A percentile compares a stretch with the other conserved stretches of the same genome.
Evolutionary conservation across 2,888 invertebrate species (phyloP).

Genomic region (Volucella inflata): DNA sequence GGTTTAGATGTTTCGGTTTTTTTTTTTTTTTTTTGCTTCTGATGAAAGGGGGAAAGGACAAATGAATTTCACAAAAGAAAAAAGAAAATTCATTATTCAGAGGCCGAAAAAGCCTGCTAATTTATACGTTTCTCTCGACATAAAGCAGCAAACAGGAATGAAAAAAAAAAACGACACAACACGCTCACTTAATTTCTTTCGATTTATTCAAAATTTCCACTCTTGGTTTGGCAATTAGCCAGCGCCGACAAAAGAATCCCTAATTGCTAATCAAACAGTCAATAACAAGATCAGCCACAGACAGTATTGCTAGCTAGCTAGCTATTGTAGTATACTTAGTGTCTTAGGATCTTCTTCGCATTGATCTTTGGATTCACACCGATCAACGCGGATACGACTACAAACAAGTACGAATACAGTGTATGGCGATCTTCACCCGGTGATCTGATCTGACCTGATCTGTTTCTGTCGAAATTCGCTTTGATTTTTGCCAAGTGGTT

Average conservation of each 20-base stretch:
- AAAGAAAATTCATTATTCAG: conserved; percentile 34
- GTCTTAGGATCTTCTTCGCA: no score
- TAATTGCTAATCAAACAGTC: conserved; percentile 55
- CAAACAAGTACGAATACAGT: no score
- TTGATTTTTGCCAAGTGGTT: no score
- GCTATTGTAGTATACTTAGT: no score
- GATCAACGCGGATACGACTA: no score
- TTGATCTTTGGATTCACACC: no score
- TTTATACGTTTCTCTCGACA: conserved; percentile 14
- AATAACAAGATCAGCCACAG: conserved; percentile 4
- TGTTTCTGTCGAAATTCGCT: no score
- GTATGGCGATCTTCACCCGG: no score
- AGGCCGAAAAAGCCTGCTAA: conserved; percentile 5
- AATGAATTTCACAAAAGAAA: conserved; percentile 1
- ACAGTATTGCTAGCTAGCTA: not conserved
- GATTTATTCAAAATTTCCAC: conserved; percentile 44
- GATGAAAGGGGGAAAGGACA: not conserved
- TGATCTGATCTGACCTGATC: no score
- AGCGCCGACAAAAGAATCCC: conserved; percentile 11
- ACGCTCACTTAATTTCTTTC: conserved; percentile 23
- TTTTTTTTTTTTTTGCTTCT: not conserved
- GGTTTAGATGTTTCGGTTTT: not conserved
- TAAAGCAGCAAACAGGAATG: not conserved
- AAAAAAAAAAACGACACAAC: conserved; percentile 23
- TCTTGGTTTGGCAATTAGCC: conserved; percentile 49